Base-by-base conservation (phyloP, 2,797 vertebrate species). In the Enteromius trimaculatus region DNA sequence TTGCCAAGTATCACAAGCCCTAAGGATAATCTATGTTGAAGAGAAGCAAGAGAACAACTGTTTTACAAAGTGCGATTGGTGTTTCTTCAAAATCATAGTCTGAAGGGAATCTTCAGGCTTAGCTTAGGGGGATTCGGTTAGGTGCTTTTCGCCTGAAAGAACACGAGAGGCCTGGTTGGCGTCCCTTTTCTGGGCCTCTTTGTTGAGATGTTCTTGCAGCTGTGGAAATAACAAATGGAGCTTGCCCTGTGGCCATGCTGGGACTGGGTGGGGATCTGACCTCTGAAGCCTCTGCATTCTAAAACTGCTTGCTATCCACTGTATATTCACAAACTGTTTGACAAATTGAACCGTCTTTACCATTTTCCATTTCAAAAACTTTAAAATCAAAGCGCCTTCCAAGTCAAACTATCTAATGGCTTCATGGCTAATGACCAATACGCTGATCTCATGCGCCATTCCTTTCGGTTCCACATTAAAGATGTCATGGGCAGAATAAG, bases 61-160 rank as follows among this genome's bases (percentile, higher is more conserved):
- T 84, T 87, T 65, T 80, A 87, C 77, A 87, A 83, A 76, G 51
- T 19, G 17, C 82, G 79, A 37, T 77, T 71, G 69, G 82, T 77
- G 62, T 66, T 84, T 39, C 34, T 74, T 80, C 58, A 62, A 29
- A 74, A 64, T 51, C 55, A 14, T 53, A 80, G 58, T 80, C 39
- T 53, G 29, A 79, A 31, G 60, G 51, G 60, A 53, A 49, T 84
- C 79, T 62, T 21, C 13, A 53, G 82, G 82, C 64, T 79, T 64
- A 14, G 65, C 66, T 77, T 21, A 17, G 37, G 42, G 79, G 55
- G 70, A 65, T 72, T 76, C 5, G 58, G 44, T 72, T 72, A 39
- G 44, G 76, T 49, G 58, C 55, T 44, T 75, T 53, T 53, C 3
- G n/a, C 17, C 26, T 49, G 23, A 81, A 80, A 26, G 49, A 71